Percentiles rank a stretch among this genome's conserved stretches.
Conservation (phyloP, 2,888 invertebrate species). For the Xestia xanthographa region DNA sequence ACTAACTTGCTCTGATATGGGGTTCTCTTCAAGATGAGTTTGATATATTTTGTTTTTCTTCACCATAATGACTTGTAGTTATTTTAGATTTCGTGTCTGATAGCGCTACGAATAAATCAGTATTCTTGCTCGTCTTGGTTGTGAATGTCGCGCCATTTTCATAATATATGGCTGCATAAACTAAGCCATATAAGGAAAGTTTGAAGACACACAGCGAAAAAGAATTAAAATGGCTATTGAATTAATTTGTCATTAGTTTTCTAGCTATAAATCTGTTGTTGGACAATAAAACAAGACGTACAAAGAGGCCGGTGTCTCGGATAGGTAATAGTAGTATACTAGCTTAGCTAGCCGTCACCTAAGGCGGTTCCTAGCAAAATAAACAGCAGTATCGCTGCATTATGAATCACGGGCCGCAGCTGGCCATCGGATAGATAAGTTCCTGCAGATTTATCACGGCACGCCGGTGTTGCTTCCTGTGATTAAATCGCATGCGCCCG, state of each 20-base stretch:
- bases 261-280: conserved; percentile 55
- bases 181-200: conserved; percentile 46
- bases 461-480: conserved; percentile 84
- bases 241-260: conserved; percentile 62
- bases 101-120: conserved; percentile 51
- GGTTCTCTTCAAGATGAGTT: conserved; percentile 55
- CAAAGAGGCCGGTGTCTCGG: conserved; percentile 64
- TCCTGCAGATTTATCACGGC: conserved; percentile 80
- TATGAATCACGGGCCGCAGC: conserved; percentile 83
- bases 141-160: conserved; percentile 44
- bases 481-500: conserved; percentile 83
- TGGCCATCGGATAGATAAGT: conserved; percentile 87
- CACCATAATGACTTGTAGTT: conserved; percentile 53
- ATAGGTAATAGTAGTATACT: conserved; percentile 44
- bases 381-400: conserved; percentile 78
- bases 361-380: conserved; percentile 77
- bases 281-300: conserved; percentile 43
- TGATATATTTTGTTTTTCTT: conserved; percentile 60
- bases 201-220: conserved; percentile 28
- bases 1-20: conserved; percentile 69
- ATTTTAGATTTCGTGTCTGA: conserved; percentile 54
- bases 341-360: conserved; percentile 61
- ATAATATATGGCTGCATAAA: conserved; percentile 46
- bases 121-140: conserved; percentile 37
- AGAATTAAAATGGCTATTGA: conserved; percentile 48